Evolutionary conservation across 1,140 invertebrate species (phyloP).

Genomic region (Panulirus ornatus): DNA sequence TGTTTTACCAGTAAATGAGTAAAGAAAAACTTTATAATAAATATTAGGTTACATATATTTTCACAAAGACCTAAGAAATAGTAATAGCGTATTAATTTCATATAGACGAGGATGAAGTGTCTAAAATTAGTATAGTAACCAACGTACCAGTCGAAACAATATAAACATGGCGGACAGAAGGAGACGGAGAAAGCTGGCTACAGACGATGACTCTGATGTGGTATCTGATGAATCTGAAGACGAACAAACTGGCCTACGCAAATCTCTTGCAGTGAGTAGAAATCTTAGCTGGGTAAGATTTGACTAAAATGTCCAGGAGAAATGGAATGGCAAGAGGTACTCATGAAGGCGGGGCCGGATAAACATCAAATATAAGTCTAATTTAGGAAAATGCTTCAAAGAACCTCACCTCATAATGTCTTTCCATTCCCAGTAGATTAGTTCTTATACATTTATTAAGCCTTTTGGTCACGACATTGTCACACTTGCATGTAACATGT

Average conservation of each 20-base stretch:
- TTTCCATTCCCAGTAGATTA: background rate
- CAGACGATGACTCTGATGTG: conserved; percentile 27
- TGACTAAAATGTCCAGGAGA: background rate
- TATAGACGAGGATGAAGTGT: no score
- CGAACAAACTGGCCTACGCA: background rate
- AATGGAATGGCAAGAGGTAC: background rate
- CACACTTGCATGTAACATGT: no score
- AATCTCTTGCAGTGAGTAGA: conserved; percentile 11
- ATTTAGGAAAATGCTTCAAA: background rate
- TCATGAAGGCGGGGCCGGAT: background rate
- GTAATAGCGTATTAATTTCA: no score
- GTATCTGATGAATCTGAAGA: conserved; percentile 29
- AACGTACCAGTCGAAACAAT: conserved; percentile 11
- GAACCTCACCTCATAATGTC: background rate
- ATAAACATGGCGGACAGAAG: conserved; percentile 45
- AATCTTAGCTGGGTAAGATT: background rate
- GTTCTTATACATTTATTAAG: background rate
- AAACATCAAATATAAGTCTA: background rate
- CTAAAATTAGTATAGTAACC: background rate
- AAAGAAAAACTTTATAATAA: no score
- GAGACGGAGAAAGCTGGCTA: conserved; percentile 24
- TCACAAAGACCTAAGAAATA: no score
- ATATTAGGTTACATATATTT: no score
- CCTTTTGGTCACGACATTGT: no score
- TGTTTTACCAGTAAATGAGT: no score